phyloP scores from a whole-genome alignment of 37 sponge, comb jelly and placozoan genomes.

The Cliona cf. orientalis region DNA sequence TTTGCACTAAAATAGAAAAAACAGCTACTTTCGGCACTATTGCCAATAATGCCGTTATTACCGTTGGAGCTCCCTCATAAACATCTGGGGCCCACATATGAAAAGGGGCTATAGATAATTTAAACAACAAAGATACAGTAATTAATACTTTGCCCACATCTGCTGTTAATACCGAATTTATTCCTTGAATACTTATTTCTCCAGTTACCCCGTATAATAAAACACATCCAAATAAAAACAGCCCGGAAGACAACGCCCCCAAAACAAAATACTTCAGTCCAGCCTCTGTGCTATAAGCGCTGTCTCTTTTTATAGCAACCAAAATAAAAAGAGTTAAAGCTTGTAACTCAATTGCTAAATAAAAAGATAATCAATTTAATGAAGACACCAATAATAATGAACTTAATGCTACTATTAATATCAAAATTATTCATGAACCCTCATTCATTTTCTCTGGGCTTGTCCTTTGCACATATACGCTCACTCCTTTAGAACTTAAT shows the following conservation, averaged over 20 bases:
- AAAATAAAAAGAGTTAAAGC: constrained; percentile 69
- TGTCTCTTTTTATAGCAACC: constrained; percentile 55
- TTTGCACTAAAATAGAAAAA: constrained; percentile 71
- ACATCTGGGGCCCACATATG: constrained; percentile 88
- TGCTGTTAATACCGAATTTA: constrained; percentile 19
- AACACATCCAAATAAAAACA: constrained; percentile 73
- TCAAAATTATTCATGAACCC: constrained; percentile 18
- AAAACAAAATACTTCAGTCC: constrained; percentile 76
- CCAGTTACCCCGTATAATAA: constrained; percentile 73
- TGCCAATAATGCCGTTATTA: constrained; percentile 60
- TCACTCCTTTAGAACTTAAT: neutral
- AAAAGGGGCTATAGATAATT: constrained; percentile 70
- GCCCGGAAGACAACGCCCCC: constrained; percentile 69
- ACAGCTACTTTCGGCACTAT: constrained; percentile 65
- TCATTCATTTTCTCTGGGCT: neutral
- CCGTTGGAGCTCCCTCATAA: constrained; percentile 74
- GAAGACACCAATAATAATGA: constrained; percentile 75
- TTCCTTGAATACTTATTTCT: constrained; percentile 60
- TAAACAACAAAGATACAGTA: constrained; percentile 73
- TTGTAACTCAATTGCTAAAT: constrained; percentile 74
- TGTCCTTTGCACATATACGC: neutral
- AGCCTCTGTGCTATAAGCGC: constrained; percentile 68
- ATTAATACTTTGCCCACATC: constrained; percentile 57
- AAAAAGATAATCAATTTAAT: constrained; percentile 68
- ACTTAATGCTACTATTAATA: constrained; percentile 66